Evolutionary conservation across 2,888 invertebrate genomes (phyloP).

Genomic region (Diarsia dahlii): DNA sequence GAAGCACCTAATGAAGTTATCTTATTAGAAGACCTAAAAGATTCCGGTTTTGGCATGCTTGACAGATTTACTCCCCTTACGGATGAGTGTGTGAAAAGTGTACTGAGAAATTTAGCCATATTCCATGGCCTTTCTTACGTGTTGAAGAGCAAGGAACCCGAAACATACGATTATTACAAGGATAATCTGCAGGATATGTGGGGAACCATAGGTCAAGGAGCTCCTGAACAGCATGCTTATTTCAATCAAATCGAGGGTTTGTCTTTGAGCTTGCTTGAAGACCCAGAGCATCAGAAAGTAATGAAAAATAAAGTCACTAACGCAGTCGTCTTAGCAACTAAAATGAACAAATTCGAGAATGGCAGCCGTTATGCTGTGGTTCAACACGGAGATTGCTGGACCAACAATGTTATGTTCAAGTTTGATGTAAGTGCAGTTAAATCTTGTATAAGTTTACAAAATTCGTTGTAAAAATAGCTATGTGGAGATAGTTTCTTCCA

Average conservation of each 20-base stretch:
- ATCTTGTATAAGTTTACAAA: neutral
- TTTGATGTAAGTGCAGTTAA: constrained; percentile 65
- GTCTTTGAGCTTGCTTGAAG: constrained; percentile 58
- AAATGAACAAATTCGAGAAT: constrained; percentile 56
- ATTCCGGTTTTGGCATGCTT: constrained; percentile 69
- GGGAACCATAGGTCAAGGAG: neutral
- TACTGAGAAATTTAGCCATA: constrained; percentile 73
- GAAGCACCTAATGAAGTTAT: constrained; percentile 74
- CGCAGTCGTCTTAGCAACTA: constrained; percentile 14
- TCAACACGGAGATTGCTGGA: constrained; percentile 78
- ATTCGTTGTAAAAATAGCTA: no score
- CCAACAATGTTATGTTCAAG: constrained; percentile 76
- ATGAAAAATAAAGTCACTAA: constrained; percentile 59
- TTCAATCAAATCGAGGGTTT: constrained; percentile 57
- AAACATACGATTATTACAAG: constrained; percentile 63
- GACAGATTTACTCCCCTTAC: constrained; percentile 71
- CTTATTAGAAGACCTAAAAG: constrained; percentile 75
- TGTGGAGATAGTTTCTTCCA: neutral
- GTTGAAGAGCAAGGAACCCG: constrained; percentile 72
- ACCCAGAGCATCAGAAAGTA: constrained; percentile 63
- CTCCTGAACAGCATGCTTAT: constrained; percentile 6
- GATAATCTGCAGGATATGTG: constrained; percentile 64
- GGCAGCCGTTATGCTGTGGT: constrained; percentile 70
- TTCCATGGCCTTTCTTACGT: constrained; percentile 77
- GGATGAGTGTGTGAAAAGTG: constrained; percentile 69